Conservation (phyloP, 2,888 invertebrate genomes). For the Noctua janthina region DNA sequence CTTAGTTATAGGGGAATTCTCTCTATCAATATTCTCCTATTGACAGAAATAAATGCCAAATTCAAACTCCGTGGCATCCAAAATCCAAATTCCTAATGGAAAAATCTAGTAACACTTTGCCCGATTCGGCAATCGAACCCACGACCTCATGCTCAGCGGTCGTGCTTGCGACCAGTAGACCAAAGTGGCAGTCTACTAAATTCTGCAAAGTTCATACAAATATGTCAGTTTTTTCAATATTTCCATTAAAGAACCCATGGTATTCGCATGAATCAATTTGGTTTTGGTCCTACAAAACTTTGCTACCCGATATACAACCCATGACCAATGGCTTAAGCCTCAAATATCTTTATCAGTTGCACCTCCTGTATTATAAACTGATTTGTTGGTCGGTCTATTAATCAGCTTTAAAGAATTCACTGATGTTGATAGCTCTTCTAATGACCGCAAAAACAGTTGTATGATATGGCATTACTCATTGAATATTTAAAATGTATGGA, state of each 20-base stretch:
- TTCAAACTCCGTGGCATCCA: neutral
- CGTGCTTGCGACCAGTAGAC: neutral
- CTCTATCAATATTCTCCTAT: too few species aligned
- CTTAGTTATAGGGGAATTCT: too few species aligned
- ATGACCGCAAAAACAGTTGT: neutral
- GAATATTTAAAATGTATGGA: neutral
- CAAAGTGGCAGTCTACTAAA: neutral
- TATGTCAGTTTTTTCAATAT: neutral
- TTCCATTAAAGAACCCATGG: neutral
- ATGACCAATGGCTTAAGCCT: too few species aligned
- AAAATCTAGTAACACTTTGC: neutral
- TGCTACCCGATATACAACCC: too few species aligned
- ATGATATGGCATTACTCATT: neutral
- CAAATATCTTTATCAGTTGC: too few species aligned
- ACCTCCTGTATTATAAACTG: neutral
- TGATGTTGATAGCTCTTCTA: neutral
- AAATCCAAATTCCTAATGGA: neutral
- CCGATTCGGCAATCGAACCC: neutral
- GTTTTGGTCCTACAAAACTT: too few species aligned
- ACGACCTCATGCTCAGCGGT: neutral
- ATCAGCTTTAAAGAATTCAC: neutral
- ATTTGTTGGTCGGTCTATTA: neutral
- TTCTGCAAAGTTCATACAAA: neutral
- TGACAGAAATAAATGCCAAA: neutral
- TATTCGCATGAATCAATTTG: neutral